Evolutionary conservation across 1,140 invertebrate genomes (phyloP), one percentile per base, ranked within the genome.

Genomic region (Ceratitis capitata): DNA sequence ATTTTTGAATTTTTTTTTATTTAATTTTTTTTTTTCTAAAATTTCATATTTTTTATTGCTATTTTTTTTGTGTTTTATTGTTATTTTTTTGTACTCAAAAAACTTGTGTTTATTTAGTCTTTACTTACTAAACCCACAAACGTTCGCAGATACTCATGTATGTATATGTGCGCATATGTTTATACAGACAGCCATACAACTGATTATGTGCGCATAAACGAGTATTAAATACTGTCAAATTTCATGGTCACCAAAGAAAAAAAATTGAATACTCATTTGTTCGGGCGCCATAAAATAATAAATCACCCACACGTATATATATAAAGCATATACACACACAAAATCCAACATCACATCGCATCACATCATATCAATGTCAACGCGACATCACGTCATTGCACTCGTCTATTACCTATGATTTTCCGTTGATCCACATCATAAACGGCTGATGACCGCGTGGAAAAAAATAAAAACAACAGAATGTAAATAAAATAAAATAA

Each of bases 71-170:
- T n/a, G n/a, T n/a, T n/a, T n/a, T n/a, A n/a, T n/a, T n/a, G n/a
- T n/a, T n/a, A n/a, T n/a, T n/a, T n/a, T n/a, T n/a, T n/a, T n/a
- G n/a, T n/a, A n/a, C n/a, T n/a, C n/a, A n/a, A n/a, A n/a, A n/a
- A n/a, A n/a, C 32, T 74, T 45, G 23, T 78, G 69, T 78, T 78
- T 78, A 78, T 78, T 78, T 78, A 45, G 23, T 19, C 69, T 78
- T 45, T 7, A 45, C 16, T 78, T 45, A 78, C 69, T 78, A 23
- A 45, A 47, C n/a, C n/a, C 39, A 45, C 16, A 74, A 1, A 7
- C 64, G n/a, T 3, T 42, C 42, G 12, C 23, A 45, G n/a, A n/a
- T 23, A 42, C n/a, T n/a, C 16, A 39, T 3, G 47, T 1, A 49
- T 16, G n/a, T 19, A 1, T 49, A 49, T 49, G n/a, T 19, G 14